Base-by-base conservation (phyloP, 1,140 invertebrate species). In the Tribolium madens region DNA sequence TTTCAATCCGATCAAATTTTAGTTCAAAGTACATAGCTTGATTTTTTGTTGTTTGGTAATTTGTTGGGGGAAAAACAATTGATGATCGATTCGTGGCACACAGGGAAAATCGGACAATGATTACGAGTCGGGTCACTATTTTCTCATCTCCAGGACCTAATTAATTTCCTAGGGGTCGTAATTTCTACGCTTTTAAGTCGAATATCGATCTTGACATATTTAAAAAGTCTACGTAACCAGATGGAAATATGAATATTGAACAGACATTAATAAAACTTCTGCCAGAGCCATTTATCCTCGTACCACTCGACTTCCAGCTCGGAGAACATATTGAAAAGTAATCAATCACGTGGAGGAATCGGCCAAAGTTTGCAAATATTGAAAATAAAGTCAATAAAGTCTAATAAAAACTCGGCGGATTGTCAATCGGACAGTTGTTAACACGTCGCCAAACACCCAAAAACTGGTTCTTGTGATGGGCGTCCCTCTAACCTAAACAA, bases 181-280 rank as follows among this genome's bases (percentile, higher is more conserved):
- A 64, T 64, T 64, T 60, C 21, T 64, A 33, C 13, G 36, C 31
- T 64, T 64, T 64, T 9, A 31, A 33, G 53, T n/a, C 57, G 9
- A 7, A 26, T n/a, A 64, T 64, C 13, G 57, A 64, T 64, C 10
- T 64, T 14, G 57, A 64, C 57, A 64, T 64, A 64, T 64, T 64
- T 64, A 64, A 64, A 60, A 64, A 64, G 57, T 64, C 57, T 26
- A 64, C 57, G 57, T 64, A 64, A 72, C 70, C 70, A 53, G 50
- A 72, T 72, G 70, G 70, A 72, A 72, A 72, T 72, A 72, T 72
- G 70, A 72, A 72, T 72, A 72, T 72, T 52, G 70, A 72, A 72
- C 70, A 72, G 70, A 72, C 70, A 72, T 72, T 72, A 72, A 72
- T 72, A 72, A 72, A 72, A 72, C 47, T 72, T 72, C 42, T 72